Conservation (phyloP, 2,888 invertebrate genomes). For the Pinctada fucata region DNA sequence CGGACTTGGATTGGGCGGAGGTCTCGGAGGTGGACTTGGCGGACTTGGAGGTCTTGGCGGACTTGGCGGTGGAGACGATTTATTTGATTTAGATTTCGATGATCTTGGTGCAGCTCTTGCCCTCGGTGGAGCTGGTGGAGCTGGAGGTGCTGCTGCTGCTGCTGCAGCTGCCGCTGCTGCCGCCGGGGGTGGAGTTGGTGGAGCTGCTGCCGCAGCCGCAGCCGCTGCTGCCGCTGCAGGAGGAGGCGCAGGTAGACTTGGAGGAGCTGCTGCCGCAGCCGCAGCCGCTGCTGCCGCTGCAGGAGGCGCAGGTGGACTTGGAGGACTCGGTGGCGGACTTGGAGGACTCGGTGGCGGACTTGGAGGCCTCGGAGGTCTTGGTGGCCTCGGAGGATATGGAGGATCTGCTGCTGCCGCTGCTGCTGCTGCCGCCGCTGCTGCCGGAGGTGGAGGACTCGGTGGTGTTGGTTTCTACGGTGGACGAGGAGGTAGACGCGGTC, state of each 20-base stretch:
- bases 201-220: neutral
- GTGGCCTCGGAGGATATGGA: neutral
- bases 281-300: neutral
- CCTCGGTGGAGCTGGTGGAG: too few relatives aligned
- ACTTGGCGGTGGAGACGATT: neutral
- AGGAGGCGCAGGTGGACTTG: neutral
- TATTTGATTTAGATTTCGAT: neutral
- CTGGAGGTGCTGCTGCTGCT: too few relatives aligned
- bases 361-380: slow-evolving; percentile 1
- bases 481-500: neutral
- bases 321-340: neutral
- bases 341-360: neutral
- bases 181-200: neutral
- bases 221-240: neutral
- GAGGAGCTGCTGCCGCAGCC: neutral
- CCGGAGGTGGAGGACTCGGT: neutral
- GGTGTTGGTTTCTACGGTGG: too few relatives aligned
- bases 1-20: neutral
- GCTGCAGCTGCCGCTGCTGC: too few relatives aligned
- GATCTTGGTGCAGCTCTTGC: neutral
- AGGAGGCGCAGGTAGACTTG: neutral
- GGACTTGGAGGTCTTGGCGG: neutral
- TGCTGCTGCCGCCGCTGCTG: neutral
- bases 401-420: neutral
- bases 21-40: neutral